Percentiles rank a stretch among this genome's conserved stretches.
phyloP scores from a whole-genome alignment of 1,140 invertebrate genomes.

The Meloidogyne exigua region DNA sequence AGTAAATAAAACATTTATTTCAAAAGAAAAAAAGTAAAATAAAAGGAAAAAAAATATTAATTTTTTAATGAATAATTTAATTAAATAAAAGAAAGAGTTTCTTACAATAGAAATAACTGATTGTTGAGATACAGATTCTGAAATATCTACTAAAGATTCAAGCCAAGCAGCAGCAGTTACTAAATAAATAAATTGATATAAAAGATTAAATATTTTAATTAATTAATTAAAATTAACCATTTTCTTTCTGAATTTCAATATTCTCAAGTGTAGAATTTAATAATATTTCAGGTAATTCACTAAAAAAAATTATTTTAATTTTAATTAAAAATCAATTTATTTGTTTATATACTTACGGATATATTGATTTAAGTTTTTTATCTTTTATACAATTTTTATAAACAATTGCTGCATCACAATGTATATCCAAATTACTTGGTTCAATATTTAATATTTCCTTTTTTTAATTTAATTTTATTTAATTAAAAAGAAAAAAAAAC shows the following conservation, averaged over 20 bases:
- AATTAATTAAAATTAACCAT: constrained; percentile 34
- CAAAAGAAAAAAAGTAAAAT: no score
- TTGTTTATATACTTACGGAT: constrained; percentile 27
- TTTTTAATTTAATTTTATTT: background rate
- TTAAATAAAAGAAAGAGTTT: no score
- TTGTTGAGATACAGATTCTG: constrained; percentile 65
- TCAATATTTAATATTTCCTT: constrained; percentile 30
- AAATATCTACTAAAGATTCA: constrained; percentile 66
- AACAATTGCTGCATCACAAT: constrained; percentile 38
- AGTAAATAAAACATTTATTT: no score
- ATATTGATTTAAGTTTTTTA: constrained; percentile 21
- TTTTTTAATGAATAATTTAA: no score
- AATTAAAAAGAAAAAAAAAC: constrained; percentile 8
- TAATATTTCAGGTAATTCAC: constrained; percentile 28
- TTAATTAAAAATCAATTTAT: no score
- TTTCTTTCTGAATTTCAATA: constrained; percentile 40
- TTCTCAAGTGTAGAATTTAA: constrained; percentile 28
- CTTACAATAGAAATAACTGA: constrained; percentile 66
- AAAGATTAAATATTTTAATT: no score
- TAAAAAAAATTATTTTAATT: constrained; percentile 20
- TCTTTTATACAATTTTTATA: constrained; percentile 42
- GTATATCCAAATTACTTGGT: constrained; percentile 39
- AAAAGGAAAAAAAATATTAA: no score
- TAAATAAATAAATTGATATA: constrained; percentile 45
- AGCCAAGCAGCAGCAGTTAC: constrained; percentile 67